Conservation (phyloP, 2,113 vertebrate species). For the Phaethornis superciliosus region DNA sequence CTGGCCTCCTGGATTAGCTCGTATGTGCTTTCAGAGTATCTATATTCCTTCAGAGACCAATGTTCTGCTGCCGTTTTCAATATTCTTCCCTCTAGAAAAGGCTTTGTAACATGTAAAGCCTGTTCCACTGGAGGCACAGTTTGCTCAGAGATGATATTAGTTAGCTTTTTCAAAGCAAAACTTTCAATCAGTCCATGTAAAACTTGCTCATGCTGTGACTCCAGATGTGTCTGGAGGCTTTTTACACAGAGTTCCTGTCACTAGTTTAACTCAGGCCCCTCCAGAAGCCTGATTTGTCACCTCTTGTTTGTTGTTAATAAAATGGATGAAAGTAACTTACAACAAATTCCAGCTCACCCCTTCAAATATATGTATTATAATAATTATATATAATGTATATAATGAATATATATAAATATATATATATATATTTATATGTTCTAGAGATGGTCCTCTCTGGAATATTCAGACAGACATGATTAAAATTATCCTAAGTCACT, state of each 20-base stretch:
- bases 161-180: not conserved
- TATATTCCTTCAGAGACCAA: not conserved
- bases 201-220: not conserved
- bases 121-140: not conserved
- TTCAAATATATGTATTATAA: not conserved
- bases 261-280: not conserved
- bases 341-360: fast-evolving
- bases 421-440: not conserved
- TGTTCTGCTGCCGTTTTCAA: not conserved
- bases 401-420: too few relatives aligned
- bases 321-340: not conserved
- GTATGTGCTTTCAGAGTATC: not conserved
- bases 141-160: not conserved
- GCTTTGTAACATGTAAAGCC: not conserved
- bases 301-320: not conserved
- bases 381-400: too few relatives aligned
- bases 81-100: not conserved
- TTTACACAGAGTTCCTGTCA: not conserved
- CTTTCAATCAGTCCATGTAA: not conserved
- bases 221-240: not conserved
- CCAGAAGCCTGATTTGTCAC: not conserved
- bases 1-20: not conserved
- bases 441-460: not conserved
- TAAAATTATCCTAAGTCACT: not conserved
- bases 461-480: not conserved